These are phyloP conservation scores for Telmatochromis brichardi DNA, from an alignment of 2,113 vertebrate species.

Conservation along the genomic window DNA sequence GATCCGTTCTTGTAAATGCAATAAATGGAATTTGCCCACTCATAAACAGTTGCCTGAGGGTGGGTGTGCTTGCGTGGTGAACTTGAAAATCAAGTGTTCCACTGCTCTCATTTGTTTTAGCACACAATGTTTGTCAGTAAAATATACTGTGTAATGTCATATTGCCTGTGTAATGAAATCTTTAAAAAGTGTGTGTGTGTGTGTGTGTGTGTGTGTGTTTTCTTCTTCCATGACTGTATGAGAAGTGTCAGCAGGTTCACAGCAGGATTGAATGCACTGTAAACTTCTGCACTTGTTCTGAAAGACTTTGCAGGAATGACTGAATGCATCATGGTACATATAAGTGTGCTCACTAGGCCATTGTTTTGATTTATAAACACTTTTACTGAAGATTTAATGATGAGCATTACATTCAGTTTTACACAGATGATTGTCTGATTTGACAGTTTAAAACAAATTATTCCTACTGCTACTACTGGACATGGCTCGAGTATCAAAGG, in stretches of 20 bases:
- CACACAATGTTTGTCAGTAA: neutral
- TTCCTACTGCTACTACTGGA: neutral
- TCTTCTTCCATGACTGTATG: neutral
- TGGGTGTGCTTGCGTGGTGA: neutral
- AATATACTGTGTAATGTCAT: neutral
- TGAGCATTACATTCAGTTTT: neutral
- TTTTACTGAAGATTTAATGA: slow-evolving; percentile 2
- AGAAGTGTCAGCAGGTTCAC: neutral
- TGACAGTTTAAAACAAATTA: neutral
- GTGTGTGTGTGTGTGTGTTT: neutral
- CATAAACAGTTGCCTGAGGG: neutral
- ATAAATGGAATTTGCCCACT: neutral
- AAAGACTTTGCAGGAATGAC: neutral
- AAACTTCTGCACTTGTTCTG: neutral
- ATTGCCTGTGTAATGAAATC: neutral
- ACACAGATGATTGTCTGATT: neutral
- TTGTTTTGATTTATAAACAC: neutral
- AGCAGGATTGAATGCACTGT: neutral
- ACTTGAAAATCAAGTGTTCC: neutral
- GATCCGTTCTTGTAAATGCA: slow-evolving; percentile 7
- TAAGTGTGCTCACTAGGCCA: neutral
- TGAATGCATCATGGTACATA: neutral
- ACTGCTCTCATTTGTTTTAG: neutral
- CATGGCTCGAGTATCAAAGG: neutral
- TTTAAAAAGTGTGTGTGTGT: neutral